These are phyloP conservation scores for Adela reaumurella DNA, from an alignment of 2,888 invertebrate genomes.

Conservation along the genomic window DNA sequence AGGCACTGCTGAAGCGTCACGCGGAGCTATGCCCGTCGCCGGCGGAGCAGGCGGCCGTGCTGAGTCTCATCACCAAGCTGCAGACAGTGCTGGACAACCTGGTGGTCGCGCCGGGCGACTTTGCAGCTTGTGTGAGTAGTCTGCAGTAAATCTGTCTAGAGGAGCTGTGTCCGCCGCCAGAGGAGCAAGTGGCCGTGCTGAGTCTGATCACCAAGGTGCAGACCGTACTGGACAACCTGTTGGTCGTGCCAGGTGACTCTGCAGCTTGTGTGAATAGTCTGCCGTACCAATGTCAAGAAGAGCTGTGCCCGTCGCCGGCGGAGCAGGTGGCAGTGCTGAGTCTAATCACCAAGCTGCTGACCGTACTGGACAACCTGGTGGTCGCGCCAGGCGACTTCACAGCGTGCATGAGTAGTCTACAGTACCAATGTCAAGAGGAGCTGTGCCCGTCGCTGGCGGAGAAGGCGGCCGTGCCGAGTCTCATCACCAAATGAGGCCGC, in stretches of 20 bases:
- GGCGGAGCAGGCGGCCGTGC: constrained; percentile 86
- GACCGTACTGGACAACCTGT: constrained; percentile 87
- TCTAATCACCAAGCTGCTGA: constrained; percentile 92
- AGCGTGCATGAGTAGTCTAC: constrained; percentile 79
- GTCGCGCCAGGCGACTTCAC: constrained; percentile 92
- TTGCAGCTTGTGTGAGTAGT: constrained; percentile 89
- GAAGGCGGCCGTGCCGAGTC: constrained; percentile 86
- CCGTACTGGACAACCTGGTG: constrained; percentile 89
- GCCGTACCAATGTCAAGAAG: constrained; percentile 84
- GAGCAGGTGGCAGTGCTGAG: constrained; percentile 92
- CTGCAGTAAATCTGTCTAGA: constrained; percentile 75
- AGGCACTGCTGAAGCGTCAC: constrained; percentile 90
- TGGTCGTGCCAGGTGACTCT: constrained; percentile 90
- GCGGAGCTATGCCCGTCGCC: constrained; percentile 88
- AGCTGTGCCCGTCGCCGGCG: constrained; percentile 84
- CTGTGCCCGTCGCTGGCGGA: constrained; percentile 88
- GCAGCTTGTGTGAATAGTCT: constrained; percentile 84
- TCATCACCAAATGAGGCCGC: constrained; percentile 93
- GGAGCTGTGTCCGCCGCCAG: constrained; percentile 86
- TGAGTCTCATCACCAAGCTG: constrained; percentile 92
- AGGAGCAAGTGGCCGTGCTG: constrained; percentile 88
- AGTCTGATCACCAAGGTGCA: constrained; percentile 95
- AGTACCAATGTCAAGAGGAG: constrained; percentile 89
- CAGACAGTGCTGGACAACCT: constrained; percentile 91
- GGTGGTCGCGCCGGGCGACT: constrained; percentile 89